These are phyloP conservation scores for Hormaphis cornu DNA, from an alignment of 1,140 invertebrate genomes.

Conservation along the genomic window DNA sequence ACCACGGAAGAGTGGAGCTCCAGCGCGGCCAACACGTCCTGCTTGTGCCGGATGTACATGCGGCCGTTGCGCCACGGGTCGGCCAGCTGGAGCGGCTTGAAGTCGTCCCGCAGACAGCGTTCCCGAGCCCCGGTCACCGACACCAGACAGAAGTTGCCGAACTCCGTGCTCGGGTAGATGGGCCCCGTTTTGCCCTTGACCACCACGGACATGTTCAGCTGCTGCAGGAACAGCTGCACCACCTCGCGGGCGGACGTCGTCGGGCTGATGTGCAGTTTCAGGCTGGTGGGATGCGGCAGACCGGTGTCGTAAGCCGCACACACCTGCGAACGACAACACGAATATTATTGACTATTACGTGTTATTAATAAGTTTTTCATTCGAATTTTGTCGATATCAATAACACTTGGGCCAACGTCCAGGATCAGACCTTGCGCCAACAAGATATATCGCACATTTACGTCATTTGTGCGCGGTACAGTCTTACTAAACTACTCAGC, in stretches of 20 bases:
- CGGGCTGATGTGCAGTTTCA: conserved; percentile 83
- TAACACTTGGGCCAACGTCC: too few species aligned
- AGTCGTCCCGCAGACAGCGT: conserved; percentile 83
- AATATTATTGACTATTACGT: neutral
- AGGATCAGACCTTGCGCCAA: too few species aligned
- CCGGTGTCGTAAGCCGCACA: conserved; percentile 93
- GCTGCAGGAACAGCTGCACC: conserved; percentile 85
- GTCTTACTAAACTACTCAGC: too few species aligned
- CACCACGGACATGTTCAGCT: conserved; percentile 84
- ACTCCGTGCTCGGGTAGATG: conserved; percentile 67
- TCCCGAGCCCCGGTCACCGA: conserved; percentile 87
- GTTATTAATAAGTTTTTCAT: too few species aligned
- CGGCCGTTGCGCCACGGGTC: conserved; percentile 91
- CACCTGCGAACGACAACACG: conserved; percentile 52
- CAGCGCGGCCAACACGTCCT: conserved; percentile 74
- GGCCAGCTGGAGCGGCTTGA: conserved; percentile 80
- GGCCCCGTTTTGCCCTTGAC: conserved; percentile 76
- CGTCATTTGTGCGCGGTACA: too few species aligned
- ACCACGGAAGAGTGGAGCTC: conserved; percentile 52
- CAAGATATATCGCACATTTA: too few species aligned
- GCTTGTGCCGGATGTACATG: conserved; percentile 80
- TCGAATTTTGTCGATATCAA: too few species aligned
- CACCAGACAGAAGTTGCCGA: conserved; percentile 83
- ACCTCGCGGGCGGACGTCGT: conserved; percentile 86
- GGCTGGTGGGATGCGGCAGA: conserved; percentile 69